Evolutionary conservation across 2,113 vertebrate species (phyloP).

Genomic region (Bettongia penicillata): DNA sequence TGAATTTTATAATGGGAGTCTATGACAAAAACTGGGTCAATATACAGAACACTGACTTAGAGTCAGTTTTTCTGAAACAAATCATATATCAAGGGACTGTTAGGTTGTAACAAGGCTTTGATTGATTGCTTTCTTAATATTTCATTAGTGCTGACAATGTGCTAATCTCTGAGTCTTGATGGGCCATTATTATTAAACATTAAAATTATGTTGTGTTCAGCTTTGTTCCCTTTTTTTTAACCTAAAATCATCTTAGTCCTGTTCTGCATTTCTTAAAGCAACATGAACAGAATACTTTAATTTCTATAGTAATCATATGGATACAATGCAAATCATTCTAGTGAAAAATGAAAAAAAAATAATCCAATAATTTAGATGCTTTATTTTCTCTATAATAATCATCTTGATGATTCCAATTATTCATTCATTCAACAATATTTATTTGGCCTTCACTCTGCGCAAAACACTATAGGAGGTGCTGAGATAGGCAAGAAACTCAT

Average conservation of each 20-base stretch:
- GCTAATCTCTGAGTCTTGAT: constrained; percentile 56
- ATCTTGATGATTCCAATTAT: neutral
- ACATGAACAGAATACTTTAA: constrained; percentile 52
- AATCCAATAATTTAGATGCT: neutral
- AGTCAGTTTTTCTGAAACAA: constrained; percentile 55
- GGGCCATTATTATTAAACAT: constrained; percentile 33
- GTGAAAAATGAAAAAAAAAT: neutral
- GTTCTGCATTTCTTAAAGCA: constrained; percentile 41
- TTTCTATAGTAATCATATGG: constrained; percentile 10
- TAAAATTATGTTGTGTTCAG: neutral
- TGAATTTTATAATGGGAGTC: neutral
- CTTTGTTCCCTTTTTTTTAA: neutral
- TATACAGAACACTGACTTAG: constrained; percentile 35
- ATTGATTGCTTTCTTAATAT: constrained; percentile 68
- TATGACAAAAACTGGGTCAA: neutral
- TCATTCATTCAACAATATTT: neutral
- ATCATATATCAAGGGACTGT: constrained; percentile 60
- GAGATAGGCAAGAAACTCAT: neutral
- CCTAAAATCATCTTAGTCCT: constrained; percentile 24
- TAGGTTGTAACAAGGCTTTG: constrained; percentile 49
- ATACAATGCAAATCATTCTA: neutral
- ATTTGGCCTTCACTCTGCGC: neutral
- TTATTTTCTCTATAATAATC: neutral
- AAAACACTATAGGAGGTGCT: neutral
- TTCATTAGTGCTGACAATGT: constrained; percentile 60